These are phyloP conservation scores for Barnardius zonarius DNA, from an alignment of 2,113 vertebrate genomes.

Conservation along the genomic window DNA sequence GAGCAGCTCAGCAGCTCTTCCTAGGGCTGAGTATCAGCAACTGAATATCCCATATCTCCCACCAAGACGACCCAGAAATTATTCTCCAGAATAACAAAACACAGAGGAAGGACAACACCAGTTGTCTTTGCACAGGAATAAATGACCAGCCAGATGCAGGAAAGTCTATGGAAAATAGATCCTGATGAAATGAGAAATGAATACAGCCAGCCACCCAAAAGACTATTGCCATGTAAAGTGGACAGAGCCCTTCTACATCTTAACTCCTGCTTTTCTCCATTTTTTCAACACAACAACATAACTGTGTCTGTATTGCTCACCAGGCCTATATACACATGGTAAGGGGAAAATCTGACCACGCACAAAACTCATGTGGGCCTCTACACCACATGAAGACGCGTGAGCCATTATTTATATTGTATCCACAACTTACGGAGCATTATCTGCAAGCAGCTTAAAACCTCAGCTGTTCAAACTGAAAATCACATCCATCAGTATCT, in stretches of 20 bases:
- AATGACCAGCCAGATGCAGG: neutral
- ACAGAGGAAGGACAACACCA: neutral
- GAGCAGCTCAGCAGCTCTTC: neutral
- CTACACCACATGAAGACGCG: neutral
- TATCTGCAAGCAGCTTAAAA: neutral
- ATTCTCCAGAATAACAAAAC: neutral
- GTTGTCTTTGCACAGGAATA: neutral
- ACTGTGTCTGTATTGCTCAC: neutral
- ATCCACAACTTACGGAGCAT: neutral
- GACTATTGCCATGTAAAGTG: accelerated
- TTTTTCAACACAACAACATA: neutral
- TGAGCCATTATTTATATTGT: accelerated
- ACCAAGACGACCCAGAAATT: neutral
- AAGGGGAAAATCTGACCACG: neutral
- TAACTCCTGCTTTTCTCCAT: neutral
- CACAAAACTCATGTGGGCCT: accelerated
- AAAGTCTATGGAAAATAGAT: neutral
- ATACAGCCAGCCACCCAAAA: neutral
- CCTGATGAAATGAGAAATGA: accelerated
- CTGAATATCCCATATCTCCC: accelerated
- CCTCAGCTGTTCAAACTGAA: neutral
- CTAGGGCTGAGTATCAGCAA: neutral
- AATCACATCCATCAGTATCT: neutral
- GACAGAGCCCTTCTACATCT: neutral
- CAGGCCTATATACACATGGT: accelerated